Evolutionary conservation across 2,797 vertebrate genomes (phyloP).

Genomic region (Acipenser ruthenus): DNA sequence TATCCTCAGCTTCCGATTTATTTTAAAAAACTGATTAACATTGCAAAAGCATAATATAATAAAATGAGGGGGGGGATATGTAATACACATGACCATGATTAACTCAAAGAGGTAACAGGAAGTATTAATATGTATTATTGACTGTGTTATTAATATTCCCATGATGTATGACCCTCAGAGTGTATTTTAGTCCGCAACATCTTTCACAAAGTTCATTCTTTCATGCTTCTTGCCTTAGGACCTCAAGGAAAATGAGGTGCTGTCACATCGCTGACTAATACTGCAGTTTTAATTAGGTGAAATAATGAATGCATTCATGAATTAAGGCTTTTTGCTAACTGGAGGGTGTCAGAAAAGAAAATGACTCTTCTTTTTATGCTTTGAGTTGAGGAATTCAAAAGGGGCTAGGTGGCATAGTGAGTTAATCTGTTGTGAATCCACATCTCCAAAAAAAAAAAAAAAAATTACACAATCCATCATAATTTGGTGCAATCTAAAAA

Average conservation of each 20-base stretch:
- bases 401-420: not conserved
- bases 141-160: not conserved
- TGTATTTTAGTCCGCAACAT: not conserved
- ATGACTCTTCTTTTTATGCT: too few relatives aligned
- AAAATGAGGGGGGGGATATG: not conserved
- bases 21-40: not conserved
- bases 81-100: not conserved
- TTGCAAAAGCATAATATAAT: not conserved
- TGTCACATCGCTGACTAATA: conserved; percentile 1
- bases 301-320: not conserved
- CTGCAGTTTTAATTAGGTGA: not conserved
- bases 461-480: too few relatives aligned
- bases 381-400: not conserved
- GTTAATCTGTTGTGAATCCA: not conserved
- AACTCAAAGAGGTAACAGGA: not conserved
- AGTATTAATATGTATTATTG: not conserved
- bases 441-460: too few relatives aligned
- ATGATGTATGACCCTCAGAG: not conserved
- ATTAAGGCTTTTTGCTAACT: not conserved
- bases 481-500: too few relatives aligned
- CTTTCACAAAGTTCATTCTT: not conserved
- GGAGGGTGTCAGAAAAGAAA: not conserved
- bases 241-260: not conserved
- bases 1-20: not conserved
- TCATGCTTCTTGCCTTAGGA: not conserved